Evolutionary conservation across 2,113 vertebrate genomes (phyloP).

Genomic region (Brachirus orientalis): DNA sequence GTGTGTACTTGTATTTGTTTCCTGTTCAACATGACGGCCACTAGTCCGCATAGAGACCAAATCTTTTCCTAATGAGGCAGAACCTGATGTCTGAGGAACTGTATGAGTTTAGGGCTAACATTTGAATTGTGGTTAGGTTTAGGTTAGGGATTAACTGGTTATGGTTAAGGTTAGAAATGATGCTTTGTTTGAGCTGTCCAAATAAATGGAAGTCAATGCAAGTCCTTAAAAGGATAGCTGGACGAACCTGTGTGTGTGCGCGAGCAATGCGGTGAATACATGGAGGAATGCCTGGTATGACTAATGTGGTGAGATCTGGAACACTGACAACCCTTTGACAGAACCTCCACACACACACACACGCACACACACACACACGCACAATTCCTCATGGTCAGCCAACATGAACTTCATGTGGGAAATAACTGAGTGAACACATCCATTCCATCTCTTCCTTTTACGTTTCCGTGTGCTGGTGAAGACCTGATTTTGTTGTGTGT

Average conservation of each 20-base stretch:
- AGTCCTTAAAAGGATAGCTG: too few relatives aligned
- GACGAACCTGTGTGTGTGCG: slow-evolving; percentile 3
- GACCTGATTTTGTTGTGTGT: slow-evolving; percentile 12
- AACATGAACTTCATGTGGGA: slow-evolving; percentile 53
- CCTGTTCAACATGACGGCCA: too few relatives aligned
- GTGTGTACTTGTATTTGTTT: slow-evolving; percentile 17
- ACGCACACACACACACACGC: slow-evolving; percentile 20
- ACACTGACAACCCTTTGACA: slow-evolving; percentile 57
- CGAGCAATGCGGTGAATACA: slow-evolving; percentile 33
- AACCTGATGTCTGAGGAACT: too few relatives aligned
- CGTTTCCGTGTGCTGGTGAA: slow-evolving; percentile 12
- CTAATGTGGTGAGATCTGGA: slow-evolving; percentile 62
- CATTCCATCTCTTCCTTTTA: slow-evolving; percentile 4
- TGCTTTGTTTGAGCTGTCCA: too few relatives aligned
- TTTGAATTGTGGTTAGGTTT: too few relatives aligned
- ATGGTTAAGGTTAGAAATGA: too few relatives aligned
- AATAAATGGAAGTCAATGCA: too few relatives aligned
- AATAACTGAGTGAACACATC: slow-evolving; percentile 24
- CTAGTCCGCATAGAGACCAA: too few relatives aligned
- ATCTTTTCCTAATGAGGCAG: too few relatives aligned
- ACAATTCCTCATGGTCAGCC: slow-evolving; percentile 60
- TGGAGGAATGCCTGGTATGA: slow-evolving; percentile 72
- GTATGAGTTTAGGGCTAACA: too few relatives aligned
- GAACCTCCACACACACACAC: slow-evolving; percentile 24
- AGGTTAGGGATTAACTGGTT: too few relatives aligned